phyloP scores from a whole-genome alignment of 2,797 vertebrate genomes.

The Neopelma chrysocephalum region DNA sequence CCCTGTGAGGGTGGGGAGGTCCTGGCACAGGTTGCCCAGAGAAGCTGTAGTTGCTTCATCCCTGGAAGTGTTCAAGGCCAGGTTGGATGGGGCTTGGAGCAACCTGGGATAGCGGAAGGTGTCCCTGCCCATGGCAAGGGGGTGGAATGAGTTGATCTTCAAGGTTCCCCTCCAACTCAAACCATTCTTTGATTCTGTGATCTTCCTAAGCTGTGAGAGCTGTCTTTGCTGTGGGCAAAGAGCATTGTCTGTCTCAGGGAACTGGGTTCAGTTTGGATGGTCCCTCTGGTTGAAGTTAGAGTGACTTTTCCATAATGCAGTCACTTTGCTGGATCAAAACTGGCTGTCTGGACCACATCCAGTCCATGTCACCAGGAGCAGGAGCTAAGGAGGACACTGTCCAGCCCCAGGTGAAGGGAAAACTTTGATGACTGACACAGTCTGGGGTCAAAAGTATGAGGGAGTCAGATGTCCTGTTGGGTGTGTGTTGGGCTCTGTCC shows the following conservation, averaged over 20 bases:
- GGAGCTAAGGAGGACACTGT: neutral
- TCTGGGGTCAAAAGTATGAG: neutral
- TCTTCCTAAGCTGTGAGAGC: neutral
- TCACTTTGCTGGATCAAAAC: neutral
- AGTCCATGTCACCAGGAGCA: neutral
- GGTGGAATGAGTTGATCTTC: neutral
- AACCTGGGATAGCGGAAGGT: accelerated
- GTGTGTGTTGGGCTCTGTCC: neutral
- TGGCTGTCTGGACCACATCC: neutral
- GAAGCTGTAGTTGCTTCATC: neutral
- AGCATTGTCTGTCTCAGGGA: neutral
- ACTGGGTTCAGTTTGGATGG: neutral
- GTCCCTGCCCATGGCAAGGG: neutral
- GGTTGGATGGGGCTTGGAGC: accelerated
- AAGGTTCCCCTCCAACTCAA: neutral
- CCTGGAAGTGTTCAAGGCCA: neutral
- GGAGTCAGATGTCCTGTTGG: neutral
- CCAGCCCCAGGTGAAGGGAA: neutral
- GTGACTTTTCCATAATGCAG: neutral
- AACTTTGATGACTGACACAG: neutral
- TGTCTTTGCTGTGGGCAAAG: neutral
- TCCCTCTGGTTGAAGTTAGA: neutral
- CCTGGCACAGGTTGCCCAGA: neutral
- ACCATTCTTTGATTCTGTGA: neutral
- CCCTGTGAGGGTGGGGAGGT: neutral